Evolutionary conservation across 2,888 invertebrate species (phyloP).

Genomic region (Rhaphigaster nebulosa): DNA sequence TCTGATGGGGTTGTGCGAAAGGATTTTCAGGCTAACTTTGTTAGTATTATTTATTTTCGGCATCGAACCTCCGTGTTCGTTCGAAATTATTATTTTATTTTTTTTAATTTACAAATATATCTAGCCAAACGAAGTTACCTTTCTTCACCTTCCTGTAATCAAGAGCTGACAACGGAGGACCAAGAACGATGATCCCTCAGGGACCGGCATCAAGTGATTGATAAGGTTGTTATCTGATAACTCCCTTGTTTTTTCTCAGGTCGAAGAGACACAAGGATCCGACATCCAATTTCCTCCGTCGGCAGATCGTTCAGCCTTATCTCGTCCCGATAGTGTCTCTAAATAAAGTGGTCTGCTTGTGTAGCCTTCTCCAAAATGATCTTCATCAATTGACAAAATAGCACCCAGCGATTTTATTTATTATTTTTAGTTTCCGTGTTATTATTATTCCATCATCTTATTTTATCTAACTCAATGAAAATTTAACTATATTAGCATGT

Average conservation of each 20-base stretch:
- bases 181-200: conserved; percentile 36
- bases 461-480: neutral
- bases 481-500: no score
- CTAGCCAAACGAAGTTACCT: no score
- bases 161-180: neutral
- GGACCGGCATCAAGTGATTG: conserved; percentile 5
- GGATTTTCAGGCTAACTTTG: no score
- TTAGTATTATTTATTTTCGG: no score
- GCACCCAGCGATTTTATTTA: neutral
- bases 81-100: no score
- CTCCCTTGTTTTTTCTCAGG: conserved; percentile 35
- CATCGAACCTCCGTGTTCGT: no score
- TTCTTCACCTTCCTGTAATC: neutral
- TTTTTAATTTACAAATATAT: no score
- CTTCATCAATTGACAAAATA: neutral
- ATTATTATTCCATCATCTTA: neutral
- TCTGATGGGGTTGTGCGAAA: no score
- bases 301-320: conserved; percentile 37
- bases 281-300: conserved; percentile 44
- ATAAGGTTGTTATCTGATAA: conserved; percentile 37
- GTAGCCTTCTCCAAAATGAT: neutral
- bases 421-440: neutral
- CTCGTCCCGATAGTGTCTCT: conserved; percentile 1
- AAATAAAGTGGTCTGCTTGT: conserved; percentile 7
- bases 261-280: conserved; percentile 30